Evolutionary conservation across 2,113 vertebrate species (phyloP).

Genomic region (Ciconia boyciana): DNA sequence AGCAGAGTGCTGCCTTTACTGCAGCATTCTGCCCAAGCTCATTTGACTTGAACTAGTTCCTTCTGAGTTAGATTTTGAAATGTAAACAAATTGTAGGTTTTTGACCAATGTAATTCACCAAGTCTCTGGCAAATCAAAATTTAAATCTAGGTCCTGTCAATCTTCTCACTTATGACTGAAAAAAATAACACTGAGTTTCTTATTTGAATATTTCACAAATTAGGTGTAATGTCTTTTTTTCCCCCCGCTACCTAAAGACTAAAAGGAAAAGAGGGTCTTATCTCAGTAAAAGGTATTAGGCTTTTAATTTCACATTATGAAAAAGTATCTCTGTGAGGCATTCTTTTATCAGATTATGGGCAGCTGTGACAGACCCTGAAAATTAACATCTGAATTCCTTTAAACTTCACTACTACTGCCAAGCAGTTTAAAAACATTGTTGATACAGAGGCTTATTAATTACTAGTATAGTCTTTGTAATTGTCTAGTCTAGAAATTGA

Average conservation of each 20-base stretch:
- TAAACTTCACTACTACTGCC: conserved; percentile 42
- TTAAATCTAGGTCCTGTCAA: neutral
- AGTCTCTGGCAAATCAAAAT: neutral
- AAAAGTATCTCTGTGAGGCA: neutral
- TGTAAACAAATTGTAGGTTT: neutral
- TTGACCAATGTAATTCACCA: neutral
- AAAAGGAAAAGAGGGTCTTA: neutral
- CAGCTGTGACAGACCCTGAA: neutral
- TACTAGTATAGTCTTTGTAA: conserved; percentile 73
- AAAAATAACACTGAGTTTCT: neutral
- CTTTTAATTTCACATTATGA: neutral
- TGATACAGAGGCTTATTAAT: conserved; percentile 76
- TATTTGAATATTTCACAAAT: neutral
- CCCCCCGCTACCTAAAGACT: neutral
- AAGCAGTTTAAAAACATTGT: conserved; percentile 66
- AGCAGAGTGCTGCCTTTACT: neutral
- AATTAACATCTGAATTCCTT: conserved; percentile 43
- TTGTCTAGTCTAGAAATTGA: conserved; percentile 74
- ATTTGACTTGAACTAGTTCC: neutral
- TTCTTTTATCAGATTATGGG: neutral
- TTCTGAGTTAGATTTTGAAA: neutral
- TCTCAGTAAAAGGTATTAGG: neutral
- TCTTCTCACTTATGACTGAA: neutral
- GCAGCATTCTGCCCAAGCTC: neutral
- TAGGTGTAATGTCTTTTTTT: neutral